A percentile compares a stretch with the other conserved stretches of the same genome.
Conservation (phyloP, 2,797 vertebrate species). For the Chaetodon trifasciatus region DNA sequence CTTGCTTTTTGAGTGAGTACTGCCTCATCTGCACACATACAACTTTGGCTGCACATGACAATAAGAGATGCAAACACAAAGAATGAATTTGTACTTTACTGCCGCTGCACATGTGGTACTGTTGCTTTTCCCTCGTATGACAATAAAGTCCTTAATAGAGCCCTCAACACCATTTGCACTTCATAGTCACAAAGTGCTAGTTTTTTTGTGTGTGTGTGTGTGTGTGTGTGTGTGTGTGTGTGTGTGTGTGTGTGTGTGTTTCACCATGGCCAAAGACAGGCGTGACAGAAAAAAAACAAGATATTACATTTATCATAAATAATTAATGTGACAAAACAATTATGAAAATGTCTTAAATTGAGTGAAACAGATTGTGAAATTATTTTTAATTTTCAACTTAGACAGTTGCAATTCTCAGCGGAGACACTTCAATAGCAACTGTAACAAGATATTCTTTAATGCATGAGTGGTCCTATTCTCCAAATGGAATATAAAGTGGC, state of each 20-base stretch:
- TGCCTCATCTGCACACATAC: not conserved
- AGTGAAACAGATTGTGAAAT: conserved; percentile 81
- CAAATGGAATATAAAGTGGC: conserved; percentile 87
- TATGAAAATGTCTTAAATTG: conserved; percentile 71
- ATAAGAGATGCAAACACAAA: not conserved
- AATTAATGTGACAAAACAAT: conserved; percentile 58
- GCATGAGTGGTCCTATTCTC: conserved; percentile 76
- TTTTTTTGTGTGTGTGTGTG: not conserved
- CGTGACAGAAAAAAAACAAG: not conserved
- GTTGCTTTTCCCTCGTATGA: not conserved
- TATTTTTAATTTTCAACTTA: conserved; percentile 79
- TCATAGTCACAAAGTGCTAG: not conserved
- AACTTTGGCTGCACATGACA: conserved; percentile 1
- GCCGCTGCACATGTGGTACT: too few relatives aligned
- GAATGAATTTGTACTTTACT: not conserved
- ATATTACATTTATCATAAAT: conserved; percentile 40
- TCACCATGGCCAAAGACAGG: not conserved
- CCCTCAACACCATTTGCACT: not conserved
- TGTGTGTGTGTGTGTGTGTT: conserved; percentile 2
- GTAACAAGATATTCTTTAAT: conserved; percentile 79
- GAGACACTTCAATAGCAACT: conserved; percentile 74
- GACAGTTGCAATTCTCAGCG: conserved; percentile 65
- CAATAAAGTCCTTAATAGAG: not conserved
- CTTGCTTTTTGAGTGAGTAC: not conserved
- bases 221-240: not conserved